Percentiles rank a stretch among this genome's conserved stretches.
Conservation (phyloP, 2,888 invertebrate species). For the Xestoiulus laeticollis region DNA sequence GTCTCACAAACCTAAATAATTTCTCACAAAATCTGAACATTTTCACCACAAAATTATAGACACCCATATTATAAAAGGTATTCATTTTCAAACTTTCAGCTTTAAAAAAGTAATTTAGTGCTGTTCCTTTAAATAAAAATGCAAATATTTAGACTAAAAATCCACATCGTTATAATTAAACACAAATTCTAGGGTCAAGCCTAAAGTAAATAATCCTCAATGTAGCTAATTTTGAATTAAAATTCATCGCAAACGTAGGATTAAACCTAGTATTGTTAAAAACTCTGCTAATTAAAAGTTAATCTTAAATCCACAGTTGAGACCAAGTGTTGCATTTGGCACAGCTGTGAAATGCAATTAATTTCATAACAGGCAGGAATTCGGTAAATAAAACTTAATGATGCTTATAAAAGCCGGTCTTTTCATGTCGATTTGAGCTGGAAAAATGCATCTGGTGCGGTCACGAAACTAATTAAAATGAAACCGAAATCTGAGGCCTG, state of each 20-base stretch:
- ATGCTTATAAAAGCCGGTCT: neutral
- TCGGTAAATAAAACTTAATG: neutral
- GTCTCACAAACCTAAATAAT: no score
- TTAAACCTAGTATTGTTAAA: neutral
- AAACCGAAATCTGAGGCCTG: neutral
- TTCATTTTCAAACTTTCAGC: no score
- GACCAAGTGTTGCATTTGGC: neutral
- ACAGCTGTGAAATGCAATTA: neutral
- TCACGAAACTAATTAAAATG: neutral
- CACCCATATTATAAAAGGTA: no score
- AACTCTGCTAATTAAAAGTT: neutral
- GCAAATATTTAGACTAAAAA: no score
- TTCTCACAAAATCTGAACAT: no score
- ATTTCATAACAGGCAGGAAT: neutral
- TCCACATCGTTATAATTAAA: no score
- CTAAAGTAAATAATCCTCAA: neutral
- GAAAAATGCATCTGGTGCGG: neutral
- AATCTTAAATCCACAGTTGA: neutral
- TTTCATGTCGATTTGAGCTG: neutral
- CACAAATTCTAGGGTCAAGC: neutral
- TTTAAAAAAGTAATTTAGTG: no score
- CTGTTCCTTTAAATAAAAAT: no score
- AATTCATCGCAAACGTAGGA: neutral
- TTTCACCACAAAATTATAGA: no score
- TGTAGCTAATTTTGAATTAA: neutral